Conservation (phyloP, 1,140 invertebrate species). For the Drosophila kanapiae region DNA sequence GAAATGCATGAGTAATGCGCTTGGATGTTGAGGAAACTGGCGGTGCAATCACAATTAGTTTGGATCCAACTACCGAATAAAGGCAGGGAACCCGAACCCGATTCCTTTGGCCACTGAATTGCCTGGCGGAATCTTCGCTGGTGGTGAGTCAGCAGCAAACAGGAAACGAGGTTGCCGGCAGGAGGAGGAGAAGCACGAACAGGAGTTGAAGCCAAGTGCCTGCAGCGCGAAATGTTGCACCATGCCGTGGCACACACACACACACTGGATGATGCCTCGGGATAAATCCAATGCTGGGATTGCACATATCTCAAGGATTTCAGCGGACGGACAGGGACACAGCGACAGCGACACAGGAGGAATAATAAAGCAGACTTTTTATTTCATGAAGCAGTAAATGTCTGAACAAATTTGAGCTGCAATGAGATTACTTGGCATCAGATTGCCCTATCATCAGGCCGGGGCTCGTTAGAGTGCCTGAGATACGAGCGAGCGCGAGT, state of each 20-base stretch:
- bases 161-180: constrained; percentile 55
- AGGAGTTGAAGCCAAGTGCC: constrained; percentile 19
- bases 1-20: constrained; percentile 45
- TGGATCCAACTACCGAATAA: constrained; percentile 36
- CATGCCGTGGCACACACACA: constrained; percentile 37
- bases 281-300: constrained; percentile 23
- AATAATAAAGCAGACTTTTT: constrained; percentile 77
- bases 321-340: constrained; percentile 30
- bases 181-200: not conserved
- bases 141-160: constrained; percentile 62
- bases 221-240: constrained; percentile 80
- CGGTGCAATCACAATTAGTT: constrained; percentile 46
- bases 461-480: constrained; percentile 60
- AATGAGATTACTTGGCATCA: constrained; percentile 76
- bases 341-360: constrained; percentile 3
- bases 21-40: constrained; percentile 31
- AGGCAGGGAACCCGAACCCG: not conserved
- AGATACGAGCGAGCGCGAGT: constrained; percentile 47
- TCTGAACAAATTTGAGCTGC: constrained; percentile 61
- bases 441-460: constrained; percentile 58
- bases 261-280: constrained; percentile 7
- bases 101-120: constrained; percentile 22
- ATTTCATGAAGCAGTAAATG: constrained; percentile 61
- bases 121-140: not conserved
- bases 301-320: constrained; percentile 53